Evolutionary conservation across 2,888 invertebrate genomes (phyloP).

Genomic region (Eupithecia insigniata): DNA sequence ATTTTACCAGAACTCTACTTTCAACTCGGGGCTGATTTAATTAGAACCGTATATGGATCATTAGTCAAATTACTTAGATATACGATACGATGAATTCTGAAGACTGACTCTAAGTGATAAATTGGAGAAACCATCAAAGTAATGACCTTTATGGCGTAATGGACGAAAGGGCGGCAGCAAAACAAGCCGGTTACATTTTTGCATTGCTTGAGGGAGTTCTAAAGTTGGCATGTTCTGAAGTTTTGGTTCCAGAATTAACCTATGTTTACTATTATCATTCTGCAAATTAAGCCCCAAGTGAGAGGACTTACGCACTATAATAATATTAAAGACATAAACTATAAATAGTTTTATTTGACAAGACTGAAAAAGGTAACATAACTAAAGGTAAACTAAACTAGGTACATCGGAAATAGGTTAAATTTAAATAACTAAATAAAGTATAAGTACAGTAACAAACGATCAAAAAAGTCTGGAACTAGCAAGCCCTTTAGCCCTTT

Average conservation of each 20-base stretch:
- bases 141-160: not conserved
- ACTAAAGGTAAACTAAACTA: too few relatives aligned
- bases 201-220: not conserved
- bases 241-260: not conserved
- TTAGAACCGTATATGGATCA: constrained; percentile 48
- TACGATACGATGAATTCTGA: constrained; percentile 6
- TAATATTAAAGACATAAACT: too few relatives aligned
- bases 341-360: too few relatives aligned
- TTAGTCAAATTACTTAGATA: constrained; percentile 18
- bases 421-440: too few relatives aligned
- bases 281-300: too few relatives aligned
- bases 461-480: too few relatives aligned
- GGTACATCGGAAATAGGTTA: too few relatives aligned
- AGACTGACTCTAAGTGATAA: not conserved
- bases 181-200: not conserved
- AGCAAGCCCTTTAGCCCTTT: not conserved
- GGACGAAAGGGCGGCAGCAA: not conserved
- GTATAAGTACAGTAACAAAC: too few relatives aligned
- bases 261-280: too few relatives aligned
- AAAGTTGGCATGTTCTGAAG: not conserved
- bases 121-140: not conserved
- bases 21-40: constrained; percentile 50
- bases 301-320: too few relatives aligned
- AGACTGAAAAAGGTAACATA: too few relatives aligned
- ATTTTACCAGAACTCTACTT: constrained; percentile 16